Conservation (phyloP, 1,140 invertebrate species). For the Leptopilina clavipes region DNA sequence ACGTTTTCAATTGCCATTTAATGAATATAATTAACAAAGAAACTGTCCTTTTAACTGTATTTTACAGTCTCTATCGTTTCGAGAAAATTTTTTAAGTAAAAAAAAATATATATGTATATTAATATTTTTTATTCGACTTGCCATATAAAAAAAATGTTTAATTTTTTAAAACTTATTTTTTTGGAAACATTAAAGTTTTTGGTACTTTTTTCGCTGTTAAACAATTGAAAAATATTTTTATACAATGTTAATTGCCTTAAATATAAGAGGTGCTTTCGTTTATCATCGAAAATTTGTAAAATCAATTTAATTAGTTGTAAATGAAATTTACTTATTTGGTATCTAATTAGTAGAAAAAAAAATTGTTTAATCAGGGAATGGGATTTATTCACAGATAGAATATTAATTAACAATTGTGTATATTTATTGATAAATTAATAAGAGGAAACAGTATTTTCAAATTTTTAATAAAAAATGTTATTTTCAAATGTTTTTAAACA, state of each 20-base stretch:
- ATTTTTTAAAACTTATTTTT: background rate
- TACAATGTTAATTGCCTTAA: constrained; percentile 19
- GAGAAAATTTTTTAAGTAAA: background rate
- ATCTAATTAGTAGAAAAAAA: background rate
- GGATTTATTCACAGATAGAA: too few relatives aligned
- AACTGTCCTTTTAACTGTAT: background rate
- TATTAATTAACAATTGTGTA: background rate
- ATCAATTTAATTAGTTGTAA: constrained; percentile 4
- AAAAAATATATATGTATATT: background rate
- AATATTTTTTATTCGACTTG: background rate
- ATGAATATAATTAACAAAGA: background rate
- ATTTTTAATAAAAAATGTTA: background rate
- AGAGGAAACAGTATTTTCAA: background rate
- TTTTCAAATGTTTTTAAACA: background rate
- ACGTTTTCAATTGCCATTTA: constrained; percentile 7
- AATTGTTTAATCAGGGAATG: constrained; percentile 1
- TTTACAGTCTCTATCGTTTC: background rate
- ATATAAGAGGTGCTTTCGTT: constrained; percentile 6
- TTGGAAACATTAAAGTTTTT: background rate
- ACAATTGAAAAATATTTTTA: constrained; percentile 17
- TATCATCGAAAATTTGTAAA: background rate
- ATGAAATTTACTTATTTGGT: background rate
- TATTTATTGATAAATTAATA: background rate
- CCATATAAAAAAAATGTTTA: constrained; percentile 1
- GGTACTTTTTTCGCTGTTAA: background rate